A percentile compares a stretch with the other conserved stretches of the same genome.
phyloP scores from a whole-genome alignment of 2,797 vertebrate species.

The Coregonus ussuriensis region DNA sequence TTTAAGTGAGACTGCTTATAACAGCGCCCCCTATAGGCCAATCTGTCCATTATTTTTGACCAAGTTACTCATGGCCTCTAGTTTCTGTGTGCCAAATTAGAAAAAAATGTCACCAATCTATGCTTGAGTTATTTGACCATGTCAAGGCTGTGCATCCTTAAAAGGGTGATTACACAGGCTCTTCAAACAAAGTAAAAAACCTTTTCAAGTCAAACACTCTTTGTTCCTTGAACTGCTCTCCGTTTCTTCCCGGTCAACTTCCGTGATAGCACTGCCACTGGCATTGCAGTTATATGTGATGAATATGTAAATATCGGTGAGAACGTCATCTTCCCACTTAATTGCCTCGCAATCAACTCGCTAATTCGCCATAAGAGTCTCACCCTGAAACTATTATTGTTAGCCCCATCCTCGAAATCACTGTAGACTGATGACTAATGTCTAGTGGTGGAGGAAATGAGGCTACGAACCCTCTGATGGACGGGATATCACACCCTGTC shows the following conservation, averaged over 20 bases:
- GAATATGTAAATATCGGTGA: background rate
- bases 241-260: background rate
- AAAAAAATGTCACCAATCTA: too few species aligned
- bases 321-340: background rate
- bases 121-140: too few species aligned
- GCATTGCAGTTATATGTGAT: background rate
- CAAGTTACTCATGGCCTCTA: too few species aligned
- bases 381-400: background rate
- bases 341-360: background rate
- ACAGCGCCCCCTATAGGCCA: too few species aligned
- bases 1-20: too few species aligned
- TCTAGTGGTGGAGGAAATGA: slow-evolving; percentile 5
- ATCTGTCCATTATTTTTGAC: too few species aligned
- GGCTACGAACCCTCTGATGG: background rate
- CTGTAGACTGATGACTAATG: background rate
- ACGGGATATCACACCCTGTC: background rate
- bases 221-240: background rate
- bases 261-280: background rate
- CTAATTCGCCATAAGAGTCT: background rate
- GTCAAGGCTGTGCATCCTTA: too few species aligned
- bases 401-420: background rate
- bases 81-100: too few species aligned
- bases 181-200: background rate
- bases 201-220: background rate
- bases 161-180: background rate